These are phyloP conservation scores for Pecten maximus DNA, from an alignment of 2,888 invertebrate species.

Conservation along the genomic window DNA sequence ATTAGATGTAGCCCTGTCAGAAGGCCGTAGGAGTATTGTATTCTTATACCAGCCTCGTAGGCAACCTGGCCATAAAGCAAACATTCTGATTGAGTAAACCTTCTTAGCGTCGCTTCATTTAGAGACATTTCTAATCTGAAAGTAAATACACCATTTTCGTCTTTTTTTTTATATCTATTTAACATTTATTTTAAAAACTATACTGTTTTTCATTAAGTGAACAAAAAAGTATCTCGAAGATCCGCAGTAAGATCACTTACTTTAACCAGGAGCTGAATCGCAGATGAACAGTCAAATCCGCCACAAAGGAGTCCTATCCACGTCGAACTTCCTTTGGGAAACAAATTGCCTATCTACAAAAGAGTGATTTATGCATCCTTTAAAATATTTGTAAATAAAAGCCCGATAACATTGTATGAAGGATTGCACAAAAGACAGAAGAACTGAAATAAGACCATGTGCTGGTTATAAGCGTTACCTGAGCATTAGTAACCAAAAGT, in stretches of 20 bases:
- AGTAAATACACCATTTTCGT: neutral
- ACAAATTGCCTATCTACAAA: slow-evolving; percentile 54
- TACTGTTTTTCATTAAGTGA: too few species aligned
- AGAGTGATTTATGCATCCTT: neutral
- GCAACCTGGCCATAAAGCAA: neutral
- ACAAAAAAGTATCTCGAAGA: too few species aligned
- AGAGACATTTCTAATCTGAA: neutral
- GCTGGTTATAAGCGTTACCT: too few species aligned
- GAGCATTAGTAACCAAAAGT: slow-evolving; percentile 70
- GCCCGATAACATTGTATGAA: neutral
- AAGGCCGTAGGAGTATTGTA: neutral
- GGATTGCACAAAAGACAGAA: too few species aligned
- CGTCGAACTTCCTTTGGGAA: slow-evolving; percentile 62
- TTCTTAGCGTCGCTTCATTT: too few species aligned
- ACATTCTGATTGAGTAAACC: neutral
- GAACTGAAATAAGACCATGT: too few species aligned
- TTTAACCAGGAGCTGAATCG: slow-evolving; percentile 71
- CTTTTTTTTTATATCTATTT: too few species aligned
- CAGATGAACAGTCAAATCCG: slow-evolving; percentile 71
- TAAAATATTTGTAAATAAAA: neutral
- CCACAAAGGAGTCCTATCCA: slow-evolving; percentile 71
- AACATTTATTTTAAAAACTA: too few species aligned
- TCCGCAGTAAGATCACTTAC: slow-evolving; percentile 56
- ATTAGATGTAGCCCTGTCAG: neutral
- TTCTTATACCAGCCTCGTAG: neutral